A percentile compares a stretch with the other conserved stretches of the same genome.
Conservation (phyloP, 1,140 invertebrate species). For the Pristionchus pacificus region DNA sequence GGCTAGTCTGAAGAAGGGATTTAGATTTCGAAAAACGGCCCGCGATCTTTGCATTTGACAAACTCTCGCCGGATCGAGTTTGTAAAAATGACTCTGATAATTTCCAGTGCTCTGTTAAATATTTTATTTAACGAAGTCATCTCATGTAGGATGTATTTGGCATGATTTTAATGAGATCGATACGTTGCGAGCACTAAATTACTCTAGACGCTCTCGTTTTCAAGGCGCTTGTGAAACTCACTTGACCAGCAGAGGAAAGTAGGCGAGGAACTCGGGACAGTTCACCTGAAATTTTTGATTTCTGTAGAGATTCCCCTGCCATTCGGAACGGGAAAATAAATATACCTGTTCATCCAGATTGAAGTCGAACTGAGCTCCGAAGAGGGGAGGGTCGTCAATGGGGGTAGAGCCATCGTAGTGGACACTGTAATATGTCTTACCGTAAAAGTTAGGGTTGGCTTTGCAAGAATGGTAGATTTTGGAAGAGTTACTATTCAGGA, state of each 20-base stretch:
- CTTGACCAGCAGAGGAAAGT: constrained; percentile 80
- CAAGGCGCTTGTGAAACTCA: constrained; percentile 49
- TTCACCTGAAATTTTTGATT: constrained; percentile 68
- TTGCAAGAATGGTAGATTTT: too few species aligned
- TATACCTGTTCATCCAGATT: constrained; percentile 85
- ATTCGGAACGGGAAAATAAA: too few species aligned
- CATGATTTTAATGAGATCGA: too few species aligned
- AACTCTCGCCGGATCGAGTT: neutral
- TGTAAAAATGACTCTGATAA: too few species aligned
- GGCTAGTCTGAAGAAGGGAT: constrained; percentile 69
- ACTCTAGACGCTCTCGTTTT: too few species aligned
- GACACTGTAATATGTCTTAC: constrained; percentile 61
- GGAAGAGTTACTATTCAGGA: constrained; percentile 86
- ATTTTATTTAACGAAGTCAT: too few species aligned
- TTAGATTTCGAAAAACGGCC: too few species aligned
- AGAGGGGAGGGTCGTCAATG: constrained; percentile 70
- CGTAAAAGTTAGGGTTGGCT: too few species aligned
- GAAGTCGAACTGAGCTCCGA: constrained; percentile 94
- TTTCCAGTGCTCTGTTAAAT: too few species aligned
- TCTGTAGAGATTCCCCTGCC: too few species aligned
- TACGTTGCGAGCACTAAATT: too few species aligned
- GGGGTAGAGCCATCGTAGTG: constrained; percentile 65
- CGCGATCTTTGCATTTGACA: neutral
- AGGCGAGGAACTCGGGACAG: constrained; percentile 95
- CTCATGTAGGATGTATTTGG: too few species aligned